A percentile compares a stretch with the other conserved stretches of the same genome.
These are phyloP conservation scores for Eumeta japonica DNA, from an alignment of 1,140 invertebrate genomes.

Conservation along the genomic window DNA sequence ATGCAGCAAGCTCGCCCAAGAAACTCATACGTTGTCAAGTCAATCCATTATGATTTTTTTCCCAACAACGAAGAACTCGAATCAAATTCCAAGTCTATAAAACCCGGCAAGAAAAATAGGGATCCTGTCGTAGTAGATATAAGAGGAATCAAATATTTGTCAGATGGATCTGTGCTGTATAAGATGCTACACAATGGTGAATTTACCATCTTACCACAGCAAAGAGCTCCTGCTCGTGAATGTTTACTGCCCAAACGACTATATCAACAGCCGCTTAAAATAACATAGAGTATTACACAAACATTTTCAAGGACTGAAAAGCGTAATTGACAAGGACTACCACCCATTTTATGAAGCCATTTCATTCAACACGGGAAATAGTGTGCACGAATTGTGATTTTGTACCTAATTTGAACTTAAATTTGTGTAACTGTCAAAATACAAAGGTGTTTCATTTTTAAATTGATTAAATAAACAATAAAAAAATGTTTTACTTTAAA, in stretches of 20 bases:
- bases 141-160: not conserved
- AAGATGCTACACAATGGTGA: slow-evolving; percentile 1
- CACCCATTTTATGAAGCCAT: slow-evolving; percentile 3
- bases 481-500: too few species aligned
- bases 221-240: not conserved
- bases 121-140: too few species aligned
- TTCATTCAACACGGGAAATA: slow-evolving; percentile 1
- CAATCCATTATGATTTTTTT: slow-evolving; percentile 4
- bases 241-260: not conserved
- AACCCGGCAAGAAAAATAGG: not conserved
- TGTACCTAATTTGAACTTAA: too few species aligned
- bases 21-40: slow-evolving; percentile 10
- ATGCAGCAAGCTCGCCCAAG: slow-evolving; percentile 10
- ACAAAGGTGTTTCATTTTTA: too few species aligned
- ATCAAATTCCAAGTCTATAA: not conserved
- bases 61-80: slow-evolving; percentile 3
- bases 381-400: too few species aligned
- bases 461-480: too few species aligned
- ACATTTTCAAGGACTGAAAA: slow-evolving; percentile 3
- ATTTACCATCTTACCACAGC: slow-evolving; percentile 1
- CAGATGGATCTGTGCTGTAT: not conserved
- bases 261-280: slow-evolving; percentile 2
- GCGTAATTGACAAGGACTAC: slow-evolving; percentile 2
- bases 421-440: too few species aligned
- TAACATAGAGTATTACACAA: slow-evolving; percentile 1